Conservation (phyloP, 2,888 invertebrate species). For the Dilophus febrilis region DNA sequence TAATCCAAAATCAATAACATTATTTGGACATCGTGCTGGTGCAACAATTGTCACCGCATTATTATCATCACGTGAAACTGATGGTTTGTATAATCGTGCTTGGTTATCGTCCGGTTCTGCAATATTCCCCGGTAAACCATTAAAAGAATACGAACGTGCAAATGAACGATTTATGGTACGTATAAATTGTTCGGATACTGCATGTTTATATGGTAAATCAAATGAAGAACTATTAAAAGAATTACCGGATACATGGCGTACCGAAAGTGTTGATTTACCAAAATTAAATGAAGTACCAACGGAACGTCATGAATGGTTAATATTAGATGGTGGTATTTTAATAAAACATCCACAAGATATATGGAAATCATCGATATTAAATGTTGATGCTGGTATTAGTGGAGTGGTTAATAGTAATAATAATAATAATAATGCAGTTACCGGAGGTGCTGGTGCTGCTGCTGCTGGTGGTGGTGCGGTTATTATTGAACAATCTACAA, state of each 20-base stretch:
- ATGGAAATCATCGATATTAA: slow-evolving; percentile 34
- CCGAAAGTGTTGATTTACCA: slow-evolving; percentile 38
- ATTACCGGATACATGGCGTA: slow-evolving; percentile 56
- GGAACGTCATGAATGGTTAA: slow-evolving; percentile 54
- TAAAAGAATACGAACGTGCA: slow-evolving; percentile 40
- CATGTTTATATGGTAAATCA: neutral
- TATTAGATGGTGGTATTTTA: slow-evolving; percentile 52
- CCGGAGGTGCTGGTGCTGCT: no score
- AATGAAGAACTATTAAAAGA: slow-evolving; percentile 42
- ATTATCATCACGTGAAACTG: slow-evolving; percentile 37
- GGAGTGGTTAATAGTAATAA: no score
- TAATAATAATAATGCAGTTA: no score
- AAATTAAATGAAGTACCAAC: slow-evolving; percentile 34
- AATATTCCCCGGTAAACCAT: slow-evolving; percentile 47
- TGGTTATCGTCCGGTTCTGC: slow-evolving; percentile 66
- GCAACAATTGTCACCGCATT: slow-evolving; percentile 68
- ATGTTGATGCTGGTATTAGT: slow-evolving; percentile 29
- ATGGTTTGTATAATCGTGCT: slow-evolving; percentile 52
- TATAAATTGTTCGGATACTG: slow-evolving; percentile 17
- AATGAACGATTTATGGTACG: slow-evolving; percentile 44
- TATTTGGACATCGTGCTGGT: slow-evolving; percentile 73
- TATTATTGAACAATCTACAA: no score
- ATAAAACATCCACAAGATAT: slow-evolving; percentile 46
- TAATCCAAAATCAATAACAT: slow-evolving; percentile 55
- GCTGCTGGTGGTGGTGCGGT: no score